A percentile compares a stretch with the other conserved stretches of the same genome.
These are phyloP conservation scores for Acronicta psi DNA, from an alignment of 2,888 invertebrate genomes.

Conservation along the genomic window DNA sequence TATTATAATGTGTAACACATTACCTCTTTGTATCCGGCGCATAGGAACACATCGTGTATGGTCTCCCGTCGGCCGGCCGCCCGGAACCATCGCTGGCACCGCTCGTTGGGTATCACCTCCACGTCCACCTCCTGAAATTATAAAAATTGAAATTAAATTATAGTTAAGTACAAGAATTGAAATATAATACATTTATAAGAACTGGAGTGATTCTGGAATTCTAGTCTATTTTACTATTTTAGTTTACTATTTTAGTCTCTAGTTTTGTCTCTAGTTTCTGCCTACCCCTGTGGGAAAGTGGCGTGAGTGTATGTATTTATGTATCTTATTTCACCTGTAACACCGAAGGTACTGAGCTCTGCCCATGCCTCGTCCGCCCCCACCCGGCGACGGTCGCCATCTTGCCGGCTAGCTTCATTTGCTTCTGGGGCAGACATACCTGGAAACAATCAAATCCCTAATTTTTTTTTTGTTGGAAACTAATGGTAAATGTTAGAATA, in stretches of 20 bases:
- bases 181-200: too few relatives aligned
- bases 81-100: slow-evolving; percentile 97
- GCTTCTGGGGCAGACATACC: slow-evolving; percentile 94
- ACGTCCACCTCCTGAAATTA: slow-evolving; percentile 92
- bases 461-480: too few relatives aligned
- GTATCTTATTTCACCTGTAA: slow-evolving; percentile 89
- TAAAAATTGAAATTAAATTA: too few relatives aligned
- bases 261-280: too few relatives aligned
- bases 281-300: too few relatives aligned
- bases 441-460: slow-evolving; percentile 61
- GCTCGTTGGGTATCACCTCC: slow-evolving; percentile 96
- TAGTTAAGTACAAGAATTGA: too few relatives aligned
- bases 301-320: too few relatives aligned
- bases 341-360: slow-evolving; percentile 95
- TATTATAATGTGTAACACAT: not conserved
- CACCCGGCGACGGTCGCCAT: slow-evolving; percentile 97
- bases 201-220: too few relatives aligned
- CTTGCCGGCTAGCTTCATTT: slow-evolving; percentile 94
- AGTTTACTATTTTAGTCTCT: too few relatives aligned
- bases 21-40: slow-evolving; percentile 97
- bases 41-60: slow-evolving; percentile 97
- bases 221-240: too few relatives aligned
- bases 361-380: slow-evolving; percentile 97
- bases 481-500: too few relatives aligned
- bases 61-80: slow-evolving; percentile 96